A percentile compares a stretch with the other conserved stretches of the same genome.
phyloP scores from a whole-genome alignment of 2,113 vertebrate species.

The Alaudala cheleensis region DNA sequence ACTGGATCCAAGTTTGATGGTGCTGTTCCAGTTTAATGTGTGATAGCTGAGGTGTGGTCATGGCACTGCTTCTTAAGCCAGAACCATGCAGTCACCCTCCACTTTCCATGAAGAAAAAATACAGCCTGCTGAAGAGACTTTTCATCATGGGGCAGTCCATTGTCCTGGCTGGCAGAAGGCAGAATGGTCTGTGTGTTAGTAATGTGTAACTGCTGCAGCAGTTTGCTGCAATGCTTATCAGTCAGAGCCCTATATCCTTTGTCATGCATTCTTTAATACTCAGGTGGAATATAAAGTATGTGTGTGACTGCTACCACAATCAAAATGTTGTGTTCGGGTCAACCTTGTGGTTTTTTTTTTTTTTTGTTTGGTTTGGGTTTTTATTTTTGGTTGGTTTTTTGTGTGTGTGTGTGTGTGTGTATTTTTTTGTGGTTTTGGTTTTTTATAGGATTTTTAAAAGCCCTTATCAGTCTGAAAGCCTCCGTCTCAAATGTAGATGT shows the following conservation, averaged over 20 bases:
- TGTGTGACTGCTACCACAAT: not conserved
- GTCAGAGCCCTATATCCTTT: not conserved
- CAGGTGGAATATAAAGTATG: not conserved
- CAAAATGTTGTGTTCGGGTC: not conserved
- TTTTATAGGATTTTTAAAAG: not conserved
- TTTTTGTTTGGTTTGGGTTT: no score
- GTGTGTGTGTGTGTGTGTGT: no score
- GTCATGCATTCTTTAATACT: not conserved
- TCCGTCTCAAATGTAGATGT: not conserved
- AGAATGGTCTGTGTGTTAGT: not conserved
- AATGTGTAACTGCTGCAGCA: not conserved
- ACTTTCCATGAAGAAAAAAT: not conserved
- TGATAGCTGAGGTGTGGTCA: not conserved
- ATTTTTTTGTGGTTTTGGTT: no score
- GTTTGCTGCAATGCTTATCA: not conserved
- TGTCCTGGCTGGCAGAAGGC: not conserved
- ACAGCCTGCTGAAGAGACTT: not conserved
- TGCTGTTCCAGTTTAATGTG: not conserved
- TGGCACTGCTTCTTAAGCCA: not conserved
- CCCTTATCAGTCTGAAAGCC: not conserved
- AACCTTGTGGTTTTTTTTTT: not conserved
- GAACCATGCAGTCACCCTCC: not conserved
- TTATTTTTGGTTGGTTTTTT: no score
- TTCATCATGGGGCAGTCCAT: not conserved
- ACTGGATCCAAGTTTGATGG: not conserved